These are phyloP conservation scores for Oxygymnocypris stewartii DNA, from an alignment of 2,113 vertebrate genomes.

Conservation along the genomic window DNA sequence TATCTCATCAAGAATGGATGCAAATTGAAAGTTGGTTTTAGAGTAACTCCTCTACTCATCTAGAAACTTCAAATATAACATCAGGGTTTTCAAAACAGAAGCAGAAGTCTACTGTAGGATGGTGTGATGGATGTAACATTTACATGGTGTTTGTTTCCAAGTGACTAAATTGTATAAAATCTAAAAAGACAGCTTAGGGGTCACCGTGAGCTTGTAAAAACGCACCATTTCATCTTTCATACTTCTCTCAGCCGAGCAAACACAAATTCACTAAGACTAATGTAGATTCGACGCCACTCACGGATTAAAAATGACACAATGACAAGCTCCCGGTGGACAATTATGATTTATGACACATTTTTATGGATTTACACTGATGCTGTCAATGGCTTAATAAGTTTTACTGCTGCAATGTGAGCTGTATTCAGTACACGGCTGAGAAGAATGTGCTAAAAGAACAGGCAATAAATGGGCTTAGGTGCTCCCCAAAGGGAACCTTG, in stretches of 20 bases:
- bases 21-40: conserved; percentile 43
- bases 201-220: conserved; percentile 1
- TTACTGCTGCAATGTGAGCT: conserved; percentile 58
- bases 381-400: conserved; percentile 52
- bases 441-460: conserved; percentile 67
- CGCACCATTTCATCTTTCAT: background rate
- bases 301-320: conserved; percentile 26
- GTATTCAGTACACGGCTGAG: conserved; percentile 63
- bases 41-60: conserved; percentile 25
- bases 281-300: conserved; percentile 3
- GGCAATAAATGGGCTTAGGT: conserved; percentile 73
- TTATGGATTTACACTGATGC: conserved; percentile 43
- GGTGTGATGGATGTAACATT: background rate
- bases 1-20: conserved; percentile 43
- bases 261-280: conserved; percentile 7
- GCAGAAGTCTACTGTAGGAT: background rate
- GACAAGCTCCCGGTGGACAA: conserved; percentile 16
- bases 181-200: background rate
- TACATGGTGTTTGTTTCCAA: background rate
- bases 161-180: conserved; percentile 17
- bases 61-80: conserved; percentile 33
- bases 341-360: conserved; percentile 41
- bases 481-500: conserved; percentile 71
- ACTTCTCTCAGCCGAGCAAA: background rate
- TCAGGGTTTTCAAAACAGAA: conserved; percentile 1